A percentile compares a stretch with the other conserved stretches of the same genome.
These are phyloP conservation scores for Vandiemenella viatica DNA, from an alignment of 2,888 invertebrate species.

Conservation along the genomic window DNA sequence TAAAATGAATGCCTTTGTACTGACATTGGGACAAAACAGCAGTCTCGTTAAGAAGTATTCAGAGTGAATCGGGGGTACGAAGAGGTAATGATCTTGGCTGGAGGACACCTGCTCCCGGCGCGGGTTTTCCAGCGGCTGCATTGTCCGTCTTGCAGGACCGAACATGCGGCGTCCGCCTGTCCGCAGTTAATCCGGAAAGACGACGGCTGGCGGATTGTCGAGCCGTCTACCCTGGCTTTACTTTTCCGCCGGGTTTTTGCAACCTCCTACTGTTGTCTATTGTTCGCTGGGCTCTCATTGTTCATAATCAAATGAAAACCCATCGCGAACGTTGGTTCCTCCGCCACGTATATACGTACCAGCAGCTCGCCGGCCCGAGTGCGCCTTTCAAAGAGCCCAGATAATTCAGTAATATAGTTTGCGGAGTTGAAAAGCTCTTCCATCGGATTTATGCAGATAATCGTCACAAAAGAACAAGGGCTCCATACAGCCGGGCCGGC, in stretches of 20 bases:
- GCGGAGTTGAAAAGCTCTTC: slow-evolving; percentile 19
- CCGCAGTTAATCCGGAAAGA: not conserved
- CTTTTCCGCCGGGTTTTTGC: slow-evolving; percentile 2
- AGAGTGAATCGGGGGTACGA: too few species aligned
- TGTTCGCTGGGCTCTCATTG: slow-evolving; percentile 17
- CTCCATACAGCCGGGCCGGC: slow-evolving; percentile 12
- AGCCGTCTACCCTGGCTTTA: not conserved
- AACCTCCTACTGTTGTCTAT: slow-evolving; percentile 17
- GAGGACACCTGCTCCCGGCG: too few species aligned
- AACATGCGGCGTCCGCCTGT: not conserved
- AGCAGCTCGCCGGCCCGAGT: slow-evolving; percentile 8
- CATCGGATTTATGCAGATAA: slow-evolving; percentile 19
- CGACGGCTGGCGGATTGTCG: not conserved
- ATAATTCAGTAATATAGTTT: slow-evolving; percentile 20
- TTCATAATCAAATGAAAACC: slow-evolving; percentile 19
- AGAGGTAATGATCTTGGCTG: too few species aligned
- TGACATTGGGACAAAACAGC: too few species aligned
- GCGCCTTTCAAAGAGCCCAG: slow-evolving; percentile 15
- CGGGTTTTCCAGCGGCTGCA: too few species aligned
- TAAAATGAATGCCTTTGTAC: too few species aligned
- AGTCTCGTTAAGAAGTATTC: too few species aligned
- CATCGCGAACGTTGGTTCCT: slow-evolving; percentile 8
- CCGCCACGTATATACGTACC: slow-evolving; percentile 9
- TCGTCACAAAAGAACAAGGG: slow-evolving; percentile 18
- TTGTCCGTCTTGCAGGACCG: not conserved